phyloP scores from a whole-genome alignment of 1,140 invertebrate genomes.

The Phymastichus coffea region DNA sequence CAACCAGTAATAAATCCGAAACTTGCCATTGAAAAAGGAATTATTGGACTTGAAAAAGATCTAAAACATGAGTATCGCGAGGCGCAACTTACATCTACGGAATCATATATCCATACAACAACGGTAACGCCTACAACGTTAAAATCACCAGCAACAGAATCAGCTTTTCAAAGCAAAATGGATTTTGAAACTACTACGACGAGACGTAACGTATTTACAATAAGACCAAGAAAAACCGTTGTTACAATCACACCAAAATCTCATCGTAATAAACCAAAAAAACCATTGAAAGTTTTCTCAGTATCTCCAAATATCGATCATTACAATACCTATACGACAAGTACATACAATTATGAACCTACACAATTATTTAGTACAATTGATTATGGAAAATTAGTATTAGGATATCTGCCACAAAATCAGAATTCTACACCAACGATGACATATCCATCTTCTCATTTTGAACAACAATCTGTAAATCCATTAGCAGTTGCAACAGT shows the following conservation, averaged over 20 bases:
- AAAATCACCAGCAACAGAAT: not conserved
- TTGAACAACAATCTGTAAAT: slow-evolving; percentile 7
- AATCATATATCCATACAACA: not conserved
- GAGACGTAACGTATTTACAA: not conserved
- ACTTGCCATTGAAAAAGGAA: slow-evolving; percentile 33
- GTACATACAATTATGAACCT: slow-evolving; percentile 4
- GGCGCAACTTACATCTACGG: slow-evolving; percentile 30
- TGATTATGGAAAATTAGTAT: slow-evolving; percentile 38
- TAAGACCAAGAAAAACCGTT: slow-evolving; percentile 1
- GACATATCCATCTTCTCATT: not conserved
- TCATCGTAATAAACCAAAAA: not conserved
- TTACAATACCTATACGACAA: not conserved
- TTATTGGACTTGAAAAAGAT: slow-evolving; percentile 41
- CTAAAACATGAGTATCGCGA: slow-evolving; percentile 36
- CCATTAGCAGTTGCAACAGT: slow-evolving; percentile 11
- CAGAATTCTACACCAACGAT: slow-evolving; percentile 16
- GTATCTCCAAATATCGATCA: not conserved
- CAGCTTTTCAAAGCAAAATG: not conserved
- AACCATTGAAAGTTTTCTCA: not conserved
- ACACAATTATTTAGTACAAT: too few relatives aligned
- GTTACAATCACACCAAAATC: not conserved
- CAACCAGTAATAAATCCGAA: slow-evolving; percentile 35
- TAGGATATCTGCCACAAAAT: slow-evolving; percentile 39
- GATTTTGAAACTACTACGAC: not conserved
- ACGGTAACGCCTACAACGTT: not conserved